Base-by-base conservation (phyloP, 2,888 invertebrate genomes). In the Torymus tubicola region DNA sequence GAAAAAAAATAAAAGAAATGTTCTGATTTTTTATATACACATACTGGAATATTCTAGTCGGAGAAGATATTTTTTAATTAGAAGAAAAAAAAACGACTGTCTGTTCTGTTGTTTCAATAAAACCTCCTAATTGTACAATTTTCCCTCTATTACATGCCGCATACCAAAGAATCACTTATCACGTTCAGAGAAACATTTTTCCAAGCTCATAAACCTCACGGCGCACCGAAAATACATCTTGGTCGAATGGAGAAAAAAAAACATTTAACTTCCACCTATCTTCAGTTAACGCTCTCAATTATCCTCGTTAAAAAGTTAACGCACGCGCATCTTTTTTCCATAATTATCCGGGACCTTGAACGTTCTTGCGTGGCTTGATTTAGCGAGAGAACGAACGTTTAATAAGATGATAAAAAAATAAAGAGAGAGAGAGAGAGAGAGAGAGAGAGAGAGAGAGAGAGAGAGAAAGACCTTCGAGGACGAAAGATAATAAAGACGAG, bases 401-500 rank as follows among this genome's bases (percentile, higher is more conserved):
- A 57, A 79, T 72, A 68, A 75, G 68, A 68, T 78, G 61, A 65
- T 79, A 60, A 58, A 52, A 53, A 58, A 55, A 42, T 61, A 16
- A 50, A 24, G 58, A 53, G 21, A 42, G 52, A 42, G n/a, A 67
- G 70, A 74, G 58, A 53, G 21, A 24, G 58, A 53, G 21, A 24
- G 58, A 53, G 21, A 24, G 58, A 53, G 21, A 24, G 58, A 53
- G 21, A 58, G 14, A 57, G 16, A 52, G 57, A 72, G 31, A 50
- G 58, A 24, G 53, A 42, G 52, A 42, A 18, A 67, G 70, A 74
- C 57, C 74, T 74, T 74, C 61, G 73, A 21, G 16, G 63, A 70
- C 69, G 74, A 60, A n/a, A 77, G 78, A 82, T 82, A 72, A 80
- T 80, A 67, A 78, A 78, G 63, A 72, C 71, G 57, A 10, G 63